These are phyloP conservation scores for Octodon degus DNA, from an alignment of 2,113 vertebrate genomes.

Conservation along the genomic window DNA sequence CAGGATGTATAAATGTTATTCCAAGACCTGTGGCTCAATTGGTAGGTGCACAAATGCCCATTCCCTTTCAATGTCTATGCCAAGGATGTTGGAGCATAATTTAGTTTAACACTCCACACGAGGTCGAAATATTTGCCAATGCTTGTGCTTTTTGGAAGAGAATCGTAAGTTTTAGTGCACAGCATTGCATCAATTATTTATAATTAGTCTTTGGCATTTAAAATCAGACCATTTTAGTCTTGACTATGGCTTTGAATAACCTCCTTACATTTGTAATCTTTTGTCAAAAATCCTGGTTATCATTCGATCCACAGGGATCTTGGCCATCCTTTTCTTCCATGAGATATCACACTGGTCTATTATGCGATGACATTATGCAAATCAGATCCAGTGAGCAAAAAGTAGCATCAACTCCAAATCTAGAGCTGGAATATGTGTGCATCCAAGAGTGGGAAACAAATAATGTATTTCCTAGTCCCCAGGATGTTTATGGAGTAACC, in stretches of 20 bases:
- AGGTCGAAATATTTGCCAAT: conserved; percentile 59
- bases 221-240: background rate
- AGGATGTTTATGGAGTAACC: background rate
- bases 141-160: conserved; percentile 62
- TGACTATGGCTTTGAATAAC: conserved; percentile 54
- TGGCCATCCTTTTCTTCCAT: background rate
- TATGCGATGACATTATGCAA: background rate
- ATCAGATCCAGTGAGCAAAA: background rate
- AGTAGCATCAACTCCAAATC: background rate
- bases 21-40: conserved; percentile 60
- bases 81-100: conserved; percentile 67
- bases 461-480: background rate
- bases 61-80: conserved; percentile 27
- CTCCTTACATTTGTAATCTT: conserved; percentile 10
- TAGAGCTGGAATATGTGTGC: background rate
- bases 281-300: background rate
- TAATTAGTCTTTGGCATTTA: conserved; percentile 69
- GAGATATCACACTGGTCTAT: background rate
- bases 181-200: conserved; percentile 49
- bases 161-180: conserved; percentile 55
- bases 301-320: background rate
- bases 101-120: conserved; percentile 60
- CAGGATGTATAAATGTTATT: conserved; percentile 40
- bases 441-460: background rate
- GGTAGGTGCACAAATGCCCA: conserved; percentile 58